Evolutionary conservation across 92 coral and sea anemone species (phyloP), one percentile per base, ranked within the genome.

Genomic region (Epizoanthus scotinus): DNA sequence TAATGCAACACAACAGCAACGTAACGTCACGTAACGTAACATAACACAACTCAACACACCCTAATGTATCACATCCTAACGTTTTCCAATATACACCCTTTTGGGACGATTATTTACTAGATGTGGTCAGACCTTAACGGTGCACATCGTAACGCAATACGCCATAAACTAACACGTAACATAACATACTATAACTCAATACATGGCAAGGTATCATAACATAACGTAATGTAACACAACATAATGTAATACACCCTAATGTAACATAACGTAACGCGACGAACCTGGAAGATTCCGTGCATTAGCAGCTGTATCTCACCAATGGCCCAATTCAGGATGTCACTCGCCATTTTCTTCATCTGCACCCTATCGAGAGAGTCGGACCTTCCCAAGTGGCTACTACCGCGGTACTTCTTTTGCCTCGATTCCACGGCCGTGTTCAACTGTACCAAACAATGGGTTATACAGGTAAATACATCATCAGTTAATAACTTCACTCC

Each of bases 261-360:
- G 8, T 36, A 73, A 24, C 60, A 15, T 6, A 47, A 63, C 61
- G 14, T 6, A 18, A 26, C 21, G 8, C 17, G 13, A 50, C 86
- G 36, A 22, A 96, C 99, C 98, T 93, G 91, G 61, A 96, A 94
- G 52, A 87, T 88, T 3, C 99, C 99, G 54, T 96, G 92, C 97
- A 96, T 91, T 6, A 96, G 88, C 9, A 96, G 77, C 66, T 93
- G 94, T 84, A 96, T 87, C 73, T 91, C 99, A 25, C 89, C 94
- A 84, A 86, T 81, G 27, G 94, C 82, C 99, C 99, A 96, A 83
- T 83, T 86, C 0, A 96, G 87, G 68, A 96, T 94, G 22, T 93
- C 98, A 26, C 95, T 85, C 15, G 99, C 99, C 93, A 96, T 91
- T 75, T 93, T 96, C 87, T 93, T 91, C 96, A 96, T 90, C 77